These are phyloP conservation scores for Girardinus metallicus DNA, from an alignment of 2,797 vertebrate genomes.

Conservation along the genomic window DNA sequence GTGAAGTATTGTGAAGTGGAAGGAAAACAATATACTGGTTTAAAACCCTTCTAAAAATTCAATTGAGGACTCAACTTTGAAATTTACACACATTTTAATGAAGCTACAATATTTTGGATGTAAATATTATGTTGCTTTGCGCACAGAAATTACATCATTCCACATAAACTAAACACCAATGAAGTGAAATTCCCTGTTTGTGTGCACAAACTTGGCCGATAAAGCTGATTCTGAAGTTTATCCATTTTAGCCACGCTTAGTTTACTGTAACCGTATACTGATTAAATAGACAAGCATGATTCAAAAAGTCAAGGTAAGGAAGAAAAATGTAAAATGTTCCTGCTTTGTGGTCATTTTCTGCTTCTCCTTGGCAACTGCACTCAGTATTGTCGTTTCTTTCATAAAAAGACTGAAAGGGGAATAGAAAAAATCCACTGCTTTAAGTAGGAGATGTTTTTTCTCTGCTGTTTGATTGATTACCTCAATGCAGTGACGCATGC, in stretches of 20 bases:
- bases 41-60: background rate
- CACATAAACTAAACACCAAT: background rate
- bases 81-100: background rate
- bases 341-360: constrained; percentile 41
- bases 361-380: constrained; percentile 54
- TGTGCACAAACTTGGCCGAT: background rate
- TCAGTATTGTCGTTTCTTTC: constrained; percentile 30
- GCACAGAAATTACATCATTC: background rate
- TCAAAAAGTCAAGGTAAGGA: constrained; percentile 48
- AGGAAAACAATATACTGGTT: background rate
- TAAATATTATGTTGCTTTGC: background rate
- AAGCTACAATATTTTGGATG: background rate
- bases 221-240: background rate
- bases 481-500: constrained; percentile 46
- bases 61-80: background rate
- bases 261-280: constrained; percentile 77
- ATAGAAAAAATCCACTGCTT: constrained; percentile 55
- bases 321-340: constrained; percentile 16
- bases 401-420: constrained; percentile 52
- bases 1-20: background rate
- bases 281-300: constrained; percentile 74
- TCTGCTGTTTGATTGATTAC: constrained; percentile 26
- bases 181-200: background rate
- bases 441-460: constrained; percentile 27
- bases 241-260: constrained; percentile 64